Percentiles rank a stretch among this genome's conserved stretches.
Evolutionary conservation across 2,888 invertebrate species (phyloP).

Genomic region (Parnassius glacialis): DNA sequence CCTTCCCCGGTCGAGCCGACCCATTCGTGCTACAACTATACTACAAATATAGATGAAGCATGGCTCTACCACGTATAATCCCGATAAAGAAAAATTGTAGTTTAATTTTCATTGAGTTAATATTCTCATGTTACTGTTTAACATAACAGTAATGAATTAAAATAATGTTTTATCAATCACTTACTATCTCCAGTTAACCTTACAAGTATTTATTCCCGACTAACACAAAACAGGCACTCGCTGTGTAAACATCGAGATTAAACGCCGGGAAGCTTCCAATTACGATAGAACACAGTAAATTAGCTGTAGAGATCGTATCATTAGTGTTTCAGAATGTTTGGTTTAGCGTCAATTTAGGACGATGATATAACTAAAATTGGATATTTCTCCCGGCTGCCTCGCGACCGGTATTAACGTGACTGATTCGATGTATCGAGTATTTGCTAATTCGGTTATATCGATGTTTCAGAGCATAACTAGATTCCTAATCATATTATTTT

Average conservation of each 20-base stretch:
- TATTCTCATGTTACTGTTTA: no score
- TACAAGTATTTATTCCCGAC: no score
- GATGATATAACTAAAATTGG: slow-evolving; percentile 25
- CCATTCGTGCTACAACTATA: no score
- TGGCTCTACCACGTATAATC: no score
- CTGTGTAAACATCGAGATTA: slow-evolving; percentile 12
- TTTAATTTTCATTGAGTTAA: no score
- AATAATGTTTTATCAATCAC: no score
- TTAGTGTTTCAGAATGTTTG: slow-evolving; percentile 23
- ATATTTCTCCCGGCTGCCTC: slow-evolving; percentile 12
- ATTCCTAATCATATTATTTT: slow-evolving; percentile 20
- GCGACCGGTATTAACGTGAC: slow-evolving; percentile 17
- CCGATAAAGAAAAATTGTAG: no score
- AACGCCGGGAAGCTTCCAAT: slow-evolving; percentile 11
- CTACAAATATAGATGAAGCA: no score
- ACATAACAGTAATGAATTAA: no score
- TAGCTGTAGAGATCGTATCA: slow-evolving; percentile 22
- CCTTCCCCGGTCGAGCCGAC: no score
- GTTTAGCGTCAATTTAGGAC: slow-evolving; percentile 23
- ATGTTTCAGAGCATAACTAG: slow-evolving; percentile 19
- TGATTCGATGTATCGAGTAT: slow-evolving; percentile 21
- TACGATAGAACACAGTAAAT: slow-evolving; percentile 20
- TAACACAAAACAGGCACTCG: background rate
- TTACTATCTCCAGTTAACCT: no score
- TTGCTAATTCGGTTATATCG: slow-evolving; percentile 23